Percentiles rank a stretch among this genome's conserved stretches.
Evolutionary conservation across 2,888 invertebrate genomes (phyloP).

Genomic region (Drosophila yooni): DNA sequence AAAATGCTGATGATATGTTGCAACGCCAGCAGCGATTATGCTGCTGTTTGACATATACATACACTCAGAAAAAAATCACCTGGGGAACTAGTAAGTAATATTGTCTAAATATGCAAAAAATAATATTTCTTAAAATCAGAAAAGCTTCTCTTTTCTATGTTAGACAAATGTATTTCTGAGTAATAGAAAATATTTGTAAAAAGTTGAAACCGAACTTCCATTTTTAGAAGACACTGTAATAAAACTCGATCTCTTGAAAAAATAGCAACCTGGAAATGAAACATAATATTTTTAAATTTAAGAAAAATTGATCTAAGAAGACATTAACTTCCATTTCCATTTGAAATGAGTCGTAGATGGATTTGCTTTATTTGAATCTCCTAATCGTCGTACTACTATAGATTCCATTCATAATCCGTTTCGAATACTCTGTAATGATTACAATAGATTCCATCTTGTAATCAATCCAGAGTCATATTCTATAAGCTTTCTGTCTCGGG

Average conservation of each 20-base stretch:
- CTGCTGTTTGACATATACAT: neutral
- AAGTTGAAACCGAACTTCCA: neutral
- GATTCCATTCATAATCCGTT: neutral
- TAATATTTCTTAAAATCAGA: no score
- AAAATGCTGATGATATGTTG: conserved; percentile 68
- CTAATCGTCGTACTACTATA: neutral
- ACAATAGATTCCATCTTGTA: neutral
- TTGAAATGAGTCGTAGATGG: neutral
- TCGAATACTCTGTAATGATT: neutral
- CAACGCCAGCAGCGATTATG: conserved; percentile 36
- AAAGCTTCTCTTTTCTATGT: no score
- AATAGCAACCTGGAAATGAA: neutral
- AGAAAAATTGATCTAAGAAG: neutral
- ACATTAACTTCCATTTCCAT: neutral
- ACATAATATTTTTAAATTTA: neutral
- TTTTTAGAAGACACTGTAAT: neutral
- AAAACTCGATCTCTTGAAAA: neutral
- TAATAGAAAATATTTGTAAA: neutral
- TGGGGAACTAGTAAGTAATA: neutral
- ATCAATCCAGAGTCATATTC: neutral
- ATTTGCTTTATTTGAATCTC: no score
- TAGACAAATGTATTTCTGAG: no score
- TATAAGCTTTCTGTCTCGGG: neutral
- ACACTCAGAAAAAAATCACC: neutral
- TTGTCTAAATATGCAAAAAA: no score